Evolutionary conservation across 2,888 invertebrate species (phyloP).

Genomic region (Melieria picta): DNA sequence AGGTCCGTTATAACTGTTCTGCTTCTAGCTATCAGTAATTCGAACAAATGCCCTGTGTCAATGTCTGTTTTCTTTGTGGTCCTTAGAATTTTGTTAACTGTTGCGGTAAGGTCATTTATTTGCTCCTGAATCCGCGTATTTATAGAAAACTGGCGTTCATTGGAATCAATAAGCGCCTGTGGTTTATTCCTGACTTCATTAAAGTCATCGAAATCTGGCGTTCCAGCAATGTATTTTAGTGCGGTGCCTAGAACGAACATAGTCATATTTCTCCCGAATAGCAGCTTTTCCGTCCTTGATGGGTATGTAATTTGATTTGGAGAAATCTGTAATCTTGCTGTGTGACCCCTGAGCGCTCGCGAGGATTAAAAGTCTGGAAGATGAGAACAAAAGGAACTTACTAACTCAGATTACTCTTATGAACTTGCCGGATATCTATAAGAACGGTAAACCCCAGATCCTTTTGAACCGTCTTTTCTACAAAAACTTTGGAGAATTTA

Average conservation of each 20-base stretch:
- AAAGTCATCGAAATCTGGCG: constrained; percentile 27
- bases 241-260: constrained; percentile 29
- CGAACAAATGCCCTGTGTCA: constrained; percentile 16
- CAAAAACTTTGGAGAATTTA: constrained; percentile 12
- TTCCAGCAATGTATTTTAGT: constrained; percentile 30
- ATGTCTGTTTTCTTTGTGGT: constrained; percentile 13
- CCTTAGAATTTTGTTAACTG: constrained; percentile 11
- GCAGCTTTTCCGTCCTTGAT: constrained; percentile 6
- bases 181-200: constrained; percentile 5
- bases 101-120: constrained; percentile 24
- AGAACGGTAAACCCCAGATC: constrained; percentile 7
- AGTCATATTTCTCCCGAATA: constrained; percentile 6
- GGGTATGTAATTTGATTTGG: constrained; percentile 12
- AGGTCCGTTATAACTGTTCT: constrained; percentile 15
- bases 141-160: constrained; percentile 21
- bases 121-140: constrained; percentile 26
- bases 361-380: neutral
- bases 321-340: constrained; percentile 9
- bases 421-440: neutral
- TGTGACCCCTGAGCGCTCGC: neutral
- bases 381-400: neutral
- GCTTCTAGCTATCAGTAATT: constrained; percentile 18
- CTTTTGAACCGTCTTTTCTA: neutral
- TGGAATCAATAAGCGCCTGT: constrained; percentile 16
- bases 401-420: constrained; percentile 18